These are phyloP conservation scores for Chrysolina americana DNA, from an alignment of 2,888 invertebrate genomes.

Conservation along the genomic window DNA sequence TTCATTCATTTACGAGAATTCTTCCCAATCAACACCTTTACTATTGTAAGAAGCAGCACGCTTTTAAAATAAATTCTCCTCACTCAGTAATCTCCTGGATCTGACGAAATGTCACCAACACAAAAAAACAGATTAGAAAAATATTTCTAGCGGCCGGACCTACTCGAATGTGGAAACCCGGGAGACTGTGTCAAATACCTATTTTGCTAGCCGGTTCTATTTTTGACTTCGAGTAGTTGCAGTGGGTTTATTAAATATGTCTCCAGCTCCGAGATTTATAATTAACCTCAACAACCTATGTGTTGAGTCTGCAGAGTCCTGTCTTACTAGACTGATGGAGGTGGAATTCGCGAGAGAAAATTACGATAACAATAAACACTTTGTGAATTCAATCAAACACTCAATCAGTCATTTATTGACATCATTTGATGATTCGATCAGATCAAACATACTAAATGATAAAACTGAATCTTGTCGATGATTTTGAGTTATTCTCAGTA, in stretches of 20 bases:
- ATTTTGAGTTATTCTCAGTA: too few species aligned
- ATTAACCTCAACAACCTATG: constrained; percentile 45
- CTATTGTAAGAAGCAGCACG: neutral
- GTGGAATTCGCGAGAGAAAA: neutral
- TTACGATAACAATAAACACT: too few species aligned
- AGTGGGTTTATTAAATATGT: constrained; percentile 54
- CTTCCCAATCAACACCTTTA: too few species aligned
- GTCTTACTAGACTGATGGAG: neutral
- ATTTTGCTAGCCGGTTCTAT: constrained; percentile 47
- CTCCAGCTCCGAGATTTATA: constrained; percentile 54
- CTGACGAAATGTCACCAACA: neutral
- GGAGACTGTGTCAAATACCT: constrained; percentile 53
- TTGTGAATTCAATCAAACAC: too few species aligned
- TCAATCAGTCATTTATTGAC: too few species aligned
- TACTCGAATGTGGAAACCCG: constrained; percentile 49
- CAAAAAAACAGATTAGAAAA: neutral
- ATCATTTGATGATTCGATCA: too few species aligned
- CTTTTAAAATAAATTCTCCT: neutral
- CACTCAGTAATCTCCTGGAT: neutral
- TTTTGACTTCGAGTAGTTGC: constrained; percentile 47
- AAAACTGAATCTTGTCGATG: too few species aligned
- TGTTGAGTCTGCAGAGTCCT: neutral
- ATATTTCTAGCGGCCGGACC: constrained; percentile 26
- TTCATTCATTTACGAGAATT: too few species aligned
- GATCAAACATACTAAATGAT: too few species aligned